Percentiles rank a stretch among this genome's conserved stretches.
Conservation (phyloP, 2,797 vertebrate genomes). For the Trachurus trachurus region DNA sequence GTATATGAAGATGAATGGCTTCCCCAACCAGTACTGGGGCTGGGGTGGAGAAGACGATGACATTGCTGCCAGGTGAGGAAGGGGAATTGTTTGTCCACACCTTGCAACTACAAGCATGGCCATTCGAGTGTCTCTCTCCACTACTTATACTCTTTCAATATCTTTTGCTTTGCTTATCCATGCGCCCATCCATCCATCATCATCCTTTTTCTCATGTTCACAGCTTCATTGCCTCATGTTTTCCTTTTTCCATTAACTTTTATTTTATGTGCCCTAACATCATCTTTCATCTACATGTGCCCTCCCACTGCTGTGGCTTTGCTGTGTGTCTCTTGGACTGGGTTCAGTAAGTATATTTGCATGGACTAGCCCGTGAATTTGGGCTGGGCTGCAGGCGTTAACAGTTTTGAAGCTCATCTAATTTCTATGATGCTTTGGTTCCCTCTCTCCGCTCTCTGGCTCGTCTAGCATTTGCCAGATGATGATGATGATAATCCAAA, state of each 20-base stretch:
- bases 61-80: constrained; percentile 92
- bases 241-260: constrained; percentile 40
- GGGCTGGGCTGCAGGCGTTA: constrained; percentile 28
- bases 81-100: constrained; percentile 1
- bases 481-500: neutral
- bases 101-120: constrained; percentile 6
- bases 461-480: constrained; percentile 21
- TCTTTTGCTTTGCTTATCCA: constrained; percentile 22
- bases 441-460: constrained; percentile 60
- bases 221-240: constrained; percentile 35
- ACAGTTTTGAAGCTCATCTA: constrained; percentile 32
- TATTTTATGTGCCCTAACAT: constrained; percentile 47
- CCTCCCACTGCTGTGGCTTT: constrained; percentile 72
- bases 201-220: constrained; percentile 27
- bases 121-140: constrained; percentile 16
- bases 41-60: constrained; percentile 98
- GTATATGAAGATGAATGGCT: constrained; percentile 98
- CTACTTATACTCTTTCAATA: constrained; percentile 12
- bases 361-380: constrained; percentile 53
- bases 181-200: constrained; percentile 10
- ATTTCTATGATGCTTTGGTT: constrained; percentile 45
- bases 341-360: constrained; percentile 81
- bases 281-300: constrained; percentile 68
- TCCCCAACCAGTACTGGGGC: constrained; percentile 98
- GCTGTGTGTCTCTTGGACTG: constrained; percentile 76